A percentile compares a stretch with the other conserved stretches of the same genome.
Evolutionary conservation across 2,888 invertebrate genomes (phyloP).

Genomic region (Dynastes grantii): DNA sequence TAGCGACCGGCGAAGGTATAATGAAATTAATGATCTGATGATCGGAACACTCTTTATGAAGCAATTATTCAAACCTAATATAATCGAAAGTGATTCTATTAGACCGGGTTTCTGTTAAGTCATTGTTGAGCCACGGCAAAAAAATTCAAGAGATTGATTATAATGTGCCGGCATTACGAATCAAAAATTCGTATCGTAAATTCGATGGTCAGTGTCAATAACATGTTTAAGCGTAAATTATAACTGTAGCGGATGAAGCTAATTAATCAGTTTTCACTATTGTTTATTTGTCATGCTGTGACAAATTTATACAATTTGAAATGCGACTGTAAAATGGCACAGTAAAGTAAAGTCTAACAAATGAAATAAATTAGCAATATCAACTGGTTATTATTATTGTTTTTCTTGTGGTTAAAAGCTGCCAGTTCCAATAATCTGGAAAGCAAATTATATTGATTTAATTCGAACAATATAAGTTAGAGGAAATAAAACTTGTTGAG

Average conservation of each 20-base stretch:
- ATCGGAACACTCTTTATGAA: constrained; percentile 58
- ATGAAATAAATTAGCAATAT: too few species aligned
- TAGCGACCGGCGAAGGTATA: constrained; percentile 40
- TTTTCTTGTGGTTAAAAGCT: too few species aligned
- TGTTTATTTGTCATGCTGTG: constrained; percentile 14
- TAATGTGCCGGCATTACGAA: constrained; percentile 66
- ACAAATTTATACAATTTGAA: not conserved
- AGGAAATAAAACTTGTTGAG: too few species aligned
- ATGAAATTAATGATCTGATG: constrained; percentile 52
- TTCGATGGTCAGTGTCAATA: constrained; percentile 59
- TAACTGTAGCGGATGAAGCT: constrained; percentile 26
- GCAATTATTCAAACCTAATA: constrained; percentile 69
- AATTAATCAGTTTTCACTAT: constrained; percentile 17
- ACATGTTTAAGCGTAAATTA: constrained; percentile 43
- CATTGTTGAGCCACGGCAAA: constrained; percentile 59
- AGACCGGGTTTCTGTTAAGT: constrained; percentile 66
- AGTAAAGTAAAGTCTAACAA: too few species aligned
- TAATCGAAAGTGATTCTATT: constrained; percentile 71
- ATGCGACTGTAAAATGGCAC: not conserved
- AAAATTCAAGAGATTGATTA: constrained; percentile 66
- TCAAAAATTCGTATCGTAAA: constrained; percentile 63
- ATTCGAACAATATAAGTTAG: too few species aligned
- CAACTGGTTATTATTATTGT: too few species aligned
- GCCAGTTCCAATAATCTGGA: too few species aligned
- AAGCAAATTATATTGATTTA: too few species aligned